These are phyloP conservation scores for Gnathonemus longibarbis DNA, from an alignment of 2,113 vertebrate genomes.

Conservation along the genomic window DNA sequence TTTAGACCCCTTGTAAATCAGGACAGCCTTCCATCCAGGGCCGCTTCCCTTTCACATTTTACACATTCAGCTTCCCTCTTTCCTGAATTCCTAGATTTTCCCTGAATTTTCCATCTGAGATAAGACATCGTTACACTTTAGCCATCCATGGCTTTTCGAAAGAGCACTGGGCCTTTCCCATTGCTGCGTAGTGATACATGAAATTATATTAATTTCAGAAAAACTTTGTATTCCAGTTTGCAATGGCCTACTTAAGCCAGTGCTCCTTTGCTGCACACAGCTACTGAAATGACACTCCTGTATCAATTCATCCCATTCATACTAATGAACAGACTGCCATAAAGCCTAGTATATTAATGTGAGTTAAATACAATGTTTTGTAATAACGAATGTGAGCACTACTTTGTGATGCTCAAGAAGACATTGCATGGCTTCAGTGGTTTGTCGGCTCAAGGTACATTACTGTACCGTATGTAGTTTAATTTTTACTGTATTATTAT, in stretches of 20 bases:
- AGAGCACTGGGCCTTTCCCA: neutral
- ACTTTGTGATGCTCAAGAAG: neutral
- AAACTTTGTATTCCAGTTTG: neutral
- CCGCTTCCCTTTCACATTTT: neutral
- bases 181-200: neutral
- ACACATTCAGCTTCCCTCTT: neutral
- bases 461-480: neutral
- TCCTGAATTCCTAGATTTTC: neutral
- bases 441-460: neutral
- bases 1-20: neutral
- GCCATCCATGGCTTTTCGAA: neutral
- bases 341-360: neutral
- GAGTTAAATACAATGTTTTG: neutral
- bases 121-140: neutral
- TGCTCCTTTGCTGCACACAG: neutral
- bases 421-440: neutral
- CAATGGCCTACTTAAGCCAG: neutral
- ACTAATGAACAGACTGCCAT: neutral
- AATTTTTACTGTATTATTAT: neutral
- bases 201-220: neutral
- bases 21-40: neutral
- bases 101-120: neutral
- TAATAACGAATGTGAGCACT: neutral
- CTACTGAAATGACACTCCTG: neutral
- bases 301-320: neutral